Conservation (phyloP, 2,888 invertebrate species). For the Pseudanteris insignis region DNA sequence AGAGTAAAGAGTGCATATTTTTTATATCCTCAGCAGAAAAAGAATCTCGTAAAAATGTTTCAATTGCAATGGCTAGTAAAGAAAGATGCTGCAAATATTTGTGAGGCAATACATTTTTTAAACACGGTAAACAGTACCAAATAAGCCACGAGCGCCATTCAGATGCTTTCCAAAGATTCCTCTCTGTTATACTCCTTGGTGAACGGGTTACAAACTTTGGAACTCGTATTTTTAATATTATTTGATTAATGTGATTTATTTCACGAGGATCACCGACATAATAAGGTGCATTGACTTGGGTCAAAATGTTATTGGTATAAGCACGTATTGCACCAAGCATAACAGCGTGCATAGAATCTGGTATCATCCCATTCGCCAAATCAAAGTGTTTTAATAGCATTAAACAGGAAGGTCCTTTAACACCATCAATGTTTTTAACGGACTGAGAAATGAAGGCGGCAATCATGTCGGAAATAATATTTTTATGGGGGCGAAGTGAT, state of each 20-base stretch:
- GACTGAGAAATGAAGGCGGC: neutral
- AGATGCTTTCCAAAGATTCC: conserved; percentile 26
- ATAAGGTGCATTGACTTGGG: conserved; percentile 3
- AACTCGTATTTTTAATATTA: conserved; percentile 14
- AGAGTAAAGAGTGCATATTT: conserved; percentile 21
- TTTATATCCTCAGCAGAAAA: conserved; percentile 4
- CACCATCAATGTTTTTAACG: neutral
- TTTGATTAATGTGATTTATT: conserved; percentile 13
- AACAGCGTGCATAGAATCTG: conserved; percentile 11
- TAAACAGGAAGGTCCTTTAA: neutral
- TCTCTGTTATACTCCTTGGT: conserved; percentile 1
- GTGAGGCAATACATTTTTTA: conserved; percentile 9
- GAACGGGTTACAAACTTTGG: conserved; percentile 20
- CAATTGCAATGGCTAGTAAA: conserved; percentile 14
- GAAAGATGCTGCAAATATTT: conserved; percentile 27
- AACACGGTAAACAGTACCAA: conserved; percentile 20
- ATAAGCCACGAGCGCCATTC: conserved; percentile 34
- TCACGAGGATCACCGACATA: conserved; percentile 17
- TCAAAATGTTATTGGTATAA: conserved; percentile 10
- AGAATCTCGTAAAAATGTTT: conserved; percentile 3
- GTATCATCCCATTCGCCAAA: conserved; percentile 18
- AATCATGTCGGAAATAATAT: neutral
- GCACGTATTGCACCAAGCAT: neutral
- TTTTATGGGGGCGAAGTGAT: neutral
- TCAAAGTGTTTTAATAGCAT: conserved; percentile 16